phyloP scores from a whole-genome alignment of 2,888 invertebrate genomes.

The Busseola fusca region DNA sequence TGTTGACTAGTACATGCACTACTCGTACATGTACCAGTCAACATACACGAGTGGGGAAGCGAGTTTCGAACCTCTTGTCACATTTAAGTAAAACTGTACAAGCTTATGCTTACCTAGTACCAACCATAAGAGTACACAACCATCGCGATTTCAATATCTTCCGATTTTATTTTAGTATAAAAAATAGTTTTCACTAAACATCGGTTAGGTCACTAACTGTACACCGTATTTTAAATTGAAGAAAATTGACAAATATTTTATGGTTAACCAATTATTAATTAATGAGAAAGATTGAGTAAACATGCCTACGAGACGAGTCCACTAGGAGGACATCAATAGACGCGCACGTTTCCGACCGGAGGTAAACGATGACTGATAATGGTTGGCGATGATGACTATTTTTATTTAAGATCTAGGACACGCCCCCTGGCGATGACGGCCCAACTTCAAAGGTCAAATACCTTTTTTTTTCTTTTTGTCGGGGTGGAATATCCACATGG shows the following conservation, averaged over 20 bases:
- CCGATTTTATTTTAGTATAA: slow-evolving; percentile 36
- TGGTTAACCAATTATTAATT: slow-evolving; percentile 48
- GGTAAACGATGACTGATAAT: slow-evolving; percentile 60
- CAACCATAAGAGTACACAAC: slow-evolving; percentile 47
- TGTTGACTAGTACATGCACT: no score
- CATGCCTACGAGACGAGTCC: slow-evolving; percentile 37
- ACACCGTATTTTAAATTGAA: slow-evolving; percentile 40
- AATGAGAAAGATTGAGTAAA: slow-evolving; percentile 44
- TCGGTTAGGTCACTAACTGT: slow-evolving; percentile 42
- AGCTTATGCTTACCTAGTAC: slow-evolving; percentile 37
- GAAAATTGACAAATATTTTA: slow-evolving; percentile 40
- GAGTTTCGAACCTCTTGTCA: slow-evolving; percentile 48
- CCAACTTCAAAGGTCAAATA: slow-evolving; percentile 38
- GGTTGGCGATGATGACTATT: slow-evolving; percentile 55
- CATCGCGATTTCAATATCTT: slow-evolving; percentile 42
- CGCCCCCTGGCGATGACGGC: slow-evolving; percentile 41
- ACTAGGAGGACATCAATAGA: slow-evolving; percentile 45
- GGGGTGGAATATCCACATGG: no score
- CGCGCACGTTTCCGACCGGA: slow-evolving; percentile 53
- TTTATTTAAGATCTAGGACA: slow-evolving; percentile 56
- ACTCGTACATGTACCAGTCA: slow-evolving; percentile 50
- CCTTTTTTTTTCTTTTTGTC: no score
- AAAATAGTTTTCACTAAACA: slow-evolving; percentile 37
- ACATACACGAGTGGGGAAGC: slow-evolving; percentile 41
- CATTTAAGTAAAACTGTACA: slow-evolving; percentile 42